Conservation (phyloP, 2,113 vertebrate genomes). For the Hippocampus barbouri region DNA sequence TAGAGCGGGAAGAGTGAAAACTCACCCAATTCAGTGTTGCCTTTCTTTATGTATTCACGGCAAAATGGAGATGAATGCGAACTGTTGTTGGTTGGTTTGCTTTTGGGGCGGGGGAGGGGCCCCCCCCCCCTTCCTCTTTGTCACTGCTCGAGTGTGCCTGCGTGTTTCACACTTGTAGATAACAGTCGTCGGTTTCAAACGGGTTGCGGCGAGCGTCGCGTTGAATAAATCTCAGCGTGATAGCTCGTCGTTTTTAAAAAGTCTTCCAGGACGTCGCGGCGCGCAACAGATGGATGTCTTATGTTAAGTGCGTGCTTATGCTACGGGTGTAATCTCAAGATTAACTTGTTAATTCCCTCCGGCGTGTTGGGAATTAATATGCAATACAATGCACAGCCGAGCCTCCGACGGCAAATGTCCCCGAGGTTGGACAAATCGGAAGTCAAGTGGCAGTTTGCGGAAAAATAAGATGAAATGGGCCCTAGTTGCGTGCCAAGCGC, state of each 20-base stretch:
- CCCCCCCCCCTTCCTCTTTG: background rate
- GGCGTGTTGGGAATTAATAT: conserved; percentile 4
- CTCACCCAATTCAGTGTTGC: background rate
- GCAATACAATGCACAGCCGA: background rate
- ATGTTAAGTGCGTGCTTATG: background rate
- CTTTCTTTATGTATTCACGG: conserved; percentile 4
- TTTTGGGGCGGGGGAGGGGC: background rate
- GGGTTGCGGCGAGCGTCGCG: background rate
- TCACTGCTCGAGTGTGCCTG: background rate
- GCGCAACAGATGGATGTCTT: conserved; percentile 1
- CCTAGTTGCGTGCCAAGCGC: no score
- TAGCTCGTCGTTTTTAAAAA: background rate
- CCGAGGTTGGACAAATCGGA: background rate
- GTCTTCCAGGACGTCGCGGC: background rate
- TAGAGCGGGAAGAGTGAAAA: conserved; percentile 27
- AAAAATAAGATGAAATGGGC: no score
- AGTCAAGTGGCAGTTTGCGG: background rate
- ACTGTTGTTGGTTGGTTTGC: background rate
- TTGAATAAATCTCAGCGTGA: background rate
- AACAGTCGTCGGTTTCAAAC: background rate
- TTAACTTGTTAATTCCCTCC: background rate
- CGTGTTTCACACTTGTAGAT: background rate
- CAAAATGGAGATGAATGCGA: background rate
- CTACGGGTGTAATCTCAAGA: background rate
- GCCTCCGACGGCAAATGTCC: background rate